Evolutionary conservation across 1,140 invertebrate genomes (phyloP), one percentile per base, ranked within the genome.

Genomic region (Temnothorax longispinosus): DNA sequence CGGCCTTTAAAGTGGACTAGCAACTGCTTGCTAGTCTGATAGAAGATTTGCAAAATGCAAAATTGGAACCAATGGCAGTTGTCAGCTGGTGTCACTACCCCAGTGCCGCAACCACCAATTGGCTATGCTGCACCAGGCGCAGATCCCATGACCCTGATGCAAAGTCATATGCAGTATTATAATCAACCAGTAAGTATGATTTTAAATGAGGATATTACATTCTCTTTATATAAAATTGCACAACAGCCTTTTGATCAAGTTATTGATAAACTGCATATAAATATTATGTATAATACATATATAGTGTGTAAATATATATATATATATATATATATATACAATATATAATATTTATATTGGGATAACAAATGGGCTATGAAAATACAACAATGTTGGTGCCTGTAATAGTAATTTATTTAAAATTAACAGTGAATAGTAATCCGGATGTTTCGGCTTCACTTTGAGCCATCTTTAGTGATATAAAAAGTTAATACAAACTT

Each of bases 21-120:
- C 87, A 85, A 78, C 65, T 60, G 88, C 85, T 90, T 89, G 91
- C 81, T 91, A 87, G 82, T 86, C 64, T 72, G 72, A 87, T 50
- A 88, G 81, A 93, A 87, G 89, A 87, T 92, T 90, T 74, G 62
- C 89, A 93, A 93, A 90, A 95, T 95, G 95, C 95, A 95, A 95
- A 95, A 93, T 91, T 95, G 95, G 95, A 95, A 95, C 71, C 94
- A 94, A 94, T 95, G 95, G 95, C 94, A 93, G 92, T 86, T 95
- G 91, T 91, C 95, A 88, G 80, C 94, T 90, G 93, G 91, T 92
- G 91, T 92, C 82, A 89, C 94, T 80, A 89, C 94, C 78, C 56
- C 94, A 84, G 92, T 94, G 91, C 94, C 95, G 10, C 95, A 94
- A 88, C 94, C 94, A 86, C 94, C 95, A 88, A 92, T 93, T 91